Percentiles rank a stretch among this genome's conserved stretches.
Evolutionary conservation across 2,888 invertebrate species (phyloP).

Genomic region (Dynastes tityus): DNA sequence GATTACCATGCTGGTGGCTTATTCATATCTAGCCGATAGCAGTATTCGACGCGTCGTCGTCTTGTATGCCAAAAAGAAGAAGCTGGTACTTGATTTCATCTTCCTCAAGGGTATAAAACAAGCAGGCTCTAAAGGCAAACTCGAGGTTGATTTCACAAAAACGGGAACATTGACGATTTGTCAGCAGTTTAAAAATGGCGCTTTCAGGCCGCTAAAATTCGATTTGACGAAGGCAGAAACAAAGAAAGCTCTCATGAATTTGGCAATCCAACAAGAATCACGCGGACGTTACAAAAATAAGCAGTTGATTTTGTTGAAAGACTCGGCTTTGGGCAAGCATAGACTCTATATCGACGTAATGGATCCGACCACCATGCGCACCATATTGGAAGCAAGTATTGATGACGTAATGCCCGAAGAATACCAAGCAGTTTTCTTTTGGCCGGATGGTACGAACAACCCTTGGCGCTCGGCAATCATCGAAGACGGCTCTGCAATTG

Average conservation of each 20-base stretch:
- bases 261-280: neutral
- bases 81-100: too few species aligned
- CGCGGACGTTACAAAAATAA: neutral
- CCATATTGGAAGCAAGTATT: neutral
- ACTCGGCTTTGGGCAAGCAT: neutral
- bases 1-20: too few species aligned
- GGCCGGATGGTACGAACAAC: neutral
- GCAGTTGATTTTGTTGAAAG: neutral
- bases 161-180: neutral
- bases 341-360: neutral
- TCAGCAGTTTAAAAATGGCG: neutral
- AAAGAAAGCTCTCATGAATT: neutral
- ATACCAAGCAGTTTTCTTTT: neutral
- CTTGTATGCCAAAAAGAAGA: too few species aligned
- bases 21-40: too few species aligned
- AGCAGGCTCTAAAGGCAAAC: too few species aligned
- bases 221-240: neutral
- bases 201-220: neutral
- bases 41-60: too few species aligned
- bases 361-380: neutral
- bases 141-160: too few species aligned
- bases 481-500: too few species aligned
- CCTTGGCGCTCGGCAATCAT: too few species aligned
- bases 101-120: too few species aligned
- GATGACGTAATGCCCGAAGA: constrained; percentile 10